Conservation (phyloP, 2,797 vertebrate species). For the Pteronotus mesoamericanus region DNA sequence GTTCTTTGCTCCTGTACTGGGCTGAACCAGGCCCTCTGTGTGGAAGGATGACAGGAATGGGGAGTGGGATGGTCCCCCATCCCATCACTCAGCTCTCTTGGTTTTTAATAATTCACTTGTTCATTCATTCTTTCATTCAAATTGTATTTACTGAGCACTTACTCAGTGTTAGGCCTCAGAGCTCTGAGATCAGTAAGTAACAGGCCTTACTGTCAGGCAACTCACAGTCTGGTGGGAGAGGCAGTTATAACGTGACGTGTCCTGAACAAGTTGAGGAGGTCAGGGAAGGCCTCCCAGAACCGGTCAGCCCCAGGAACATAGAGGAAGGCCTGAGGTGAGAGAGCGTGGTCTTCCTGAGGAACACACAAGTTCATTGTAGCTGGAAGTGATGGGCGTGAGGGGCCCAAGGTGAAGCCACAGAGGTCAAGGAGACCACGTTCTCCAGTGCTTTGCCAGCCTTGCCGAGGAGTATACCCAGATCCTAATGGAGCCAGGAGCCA, state of each 20-base stretch:
- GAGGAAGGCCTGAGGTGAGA: neutral
- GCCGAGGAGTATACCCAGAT: neutral
- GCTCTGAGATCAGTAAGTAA: neutral
- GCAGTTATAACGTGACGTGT: rapidly evolving
- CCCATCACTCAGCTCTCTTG: neutral
- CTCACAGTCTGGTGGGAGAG: neutral
- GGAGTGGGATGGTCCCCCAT: neutral
- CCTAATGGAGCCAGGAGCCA: neutral
- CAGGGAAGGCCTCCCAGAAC: neutral
- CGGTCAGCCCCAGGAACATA: neutral
- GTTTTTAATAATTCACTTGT: neutral
- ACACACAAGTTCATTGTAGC: neutral
- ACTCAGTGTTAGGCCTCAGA: neutral
- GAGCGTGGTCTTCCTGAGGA: neutral
- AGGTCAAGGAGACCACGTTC: neutral
- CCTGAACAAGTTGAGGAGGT: too few species aligned
- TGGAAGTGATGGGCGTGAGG: neutral
- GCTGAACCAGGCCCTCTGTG: neutral
- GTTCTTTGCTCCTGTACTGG: neutral
- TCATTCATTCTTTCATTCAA: neutral
- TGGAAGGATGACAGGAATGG: neutral
- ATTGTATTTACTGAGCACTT: neutral
- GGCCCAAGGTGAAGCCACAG: neutral
- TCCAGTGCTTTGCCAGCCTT: neutral
- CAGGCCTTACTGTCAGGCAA: neutral